Base-by-base conservation (phyloP, 2,797 vertebrate genomes). In the Dryobates pubescens region DNA sequence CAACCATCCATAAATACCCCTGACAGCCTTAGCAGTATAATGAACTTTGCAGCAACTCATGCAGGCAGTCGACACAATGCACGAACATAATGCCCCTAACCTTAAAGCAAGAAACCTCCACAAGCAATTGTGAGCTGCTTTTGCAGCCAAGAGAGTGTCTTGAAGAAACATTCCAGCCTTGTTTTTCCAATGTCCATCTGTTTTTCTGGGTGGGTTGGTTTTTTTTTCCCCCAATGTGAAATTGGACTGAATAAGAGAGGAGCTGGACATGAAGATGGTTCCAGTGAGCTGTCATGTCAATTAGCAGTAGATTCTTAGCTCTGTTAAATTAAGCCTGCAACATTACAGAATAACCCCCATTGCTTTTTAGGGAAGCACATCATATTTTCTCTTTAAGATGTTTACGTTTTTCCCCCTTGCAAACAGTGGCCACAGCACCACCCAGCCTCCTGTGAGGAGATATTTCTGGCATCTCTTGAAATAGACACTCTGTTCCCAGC, bases 31-130 rank as follows among this genome's bases (percentile, higher is more conserved):
- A 92, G 96, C 94, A 94, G 95, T 96, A 96, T 95, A 97, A 97
- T 96, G 97, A 97, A 96, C 93, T 95, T 94, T 92, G 95, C 94
- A 97, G 89, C 96, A 97, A 96, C 96, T 96, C 97, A 97, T 95
- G 94, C 95, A 94, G 93, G 96, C 92, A 96, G 77, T 54, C 93
- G 74, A 94, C 90, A 96, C 96, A 97, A 96, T 96, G 86, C 83
- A 59, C 17, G 86, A 95, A 74, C 90, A 92, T 82, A 96, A 96
- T 91, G 96, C 92, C 83, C 72, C 67, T 81, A 95, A 89, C 32
- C 38, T 95, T 87, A 91, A 94, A 90, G 75, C 77, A 95, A 90
- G 84, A 94, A 93, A 91, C 81, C 69, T 69, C 69, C 43, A 74
- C 81, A 89, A 97, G 83, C 79, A 94, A 90, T 72, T 93, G 83